Percentiles rank a stretch among this genome's conserved stretches.
Evolutionary conservation across 2,797 vertebrate genomes (phyloP).

Genomic region (Cetoscarus ocellatus): DNA sequence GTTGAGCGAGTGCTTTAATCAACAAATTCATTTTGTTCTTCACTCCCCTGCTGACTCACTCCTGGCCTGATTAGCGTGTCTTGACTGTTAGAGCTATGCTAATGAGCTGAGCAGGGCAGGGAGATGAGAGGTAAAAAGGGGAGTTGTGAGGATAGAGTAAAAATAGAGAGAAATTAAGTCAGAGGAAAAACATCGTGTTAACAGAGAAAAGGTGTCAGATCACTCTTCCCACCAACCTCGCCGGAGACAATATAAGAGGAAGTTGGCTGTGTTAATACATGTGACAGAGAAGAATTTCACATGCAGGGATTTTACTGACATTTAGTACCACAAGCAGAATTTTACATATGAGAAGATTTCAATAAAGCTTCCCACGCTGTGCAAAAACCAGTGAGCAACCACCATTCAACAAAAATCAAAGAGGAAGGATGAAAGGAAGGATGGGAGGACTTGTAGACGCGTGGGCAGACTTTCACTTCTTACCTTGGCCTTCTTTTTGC

Average conservation of each 20-base stretch:
- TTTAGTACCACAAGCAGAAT: neutral
- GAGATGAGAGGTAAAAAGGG: too few species aligned
- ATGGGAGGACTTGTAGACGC: constrained; percentile 37
- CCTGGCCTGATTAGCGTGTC: constrained; percentile 19
- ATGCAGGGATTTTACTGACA: constrained; percentile 22
- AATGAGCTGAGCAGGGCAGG: constrained; percentile 28
- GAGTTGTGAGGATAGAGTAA: neutral
- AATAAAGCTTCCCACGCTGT: neutral
- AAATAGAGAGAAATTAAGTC: neutral
- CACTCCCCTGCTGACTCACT: constrained; percentile 29
- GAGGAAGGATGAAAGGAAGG: neutral
- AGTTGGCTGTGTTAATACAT: constrained; percentile 12
- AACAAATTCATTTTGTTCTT: constrained; percentile 17
- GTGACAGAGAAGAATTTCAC: constrained; percentile 17
- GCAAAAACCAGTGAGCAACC: neutral
- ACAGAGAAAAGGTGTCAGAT: constrained; percentile 14
- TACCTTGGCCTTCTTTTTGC: constrained; percentile 96
- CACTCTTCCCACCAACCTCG: constrained; percentile 18
- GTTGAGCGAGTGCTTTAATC: neutral
- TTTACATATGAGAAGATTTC: neutral
- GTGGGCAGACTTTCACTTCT: constrained; percentile 85
- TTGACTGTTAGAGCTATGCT: constrained; percentile 22
- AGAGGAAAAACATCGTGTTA: constrained; percentile 26
- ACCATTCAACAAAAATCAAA: neutral
- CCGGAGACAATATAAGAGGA: constrained; percentile 3